Evolutionary conservation across 1,140 invertebrate genomes (phyloP).

Genomic region (Eriocheir sinensis): DNA sequence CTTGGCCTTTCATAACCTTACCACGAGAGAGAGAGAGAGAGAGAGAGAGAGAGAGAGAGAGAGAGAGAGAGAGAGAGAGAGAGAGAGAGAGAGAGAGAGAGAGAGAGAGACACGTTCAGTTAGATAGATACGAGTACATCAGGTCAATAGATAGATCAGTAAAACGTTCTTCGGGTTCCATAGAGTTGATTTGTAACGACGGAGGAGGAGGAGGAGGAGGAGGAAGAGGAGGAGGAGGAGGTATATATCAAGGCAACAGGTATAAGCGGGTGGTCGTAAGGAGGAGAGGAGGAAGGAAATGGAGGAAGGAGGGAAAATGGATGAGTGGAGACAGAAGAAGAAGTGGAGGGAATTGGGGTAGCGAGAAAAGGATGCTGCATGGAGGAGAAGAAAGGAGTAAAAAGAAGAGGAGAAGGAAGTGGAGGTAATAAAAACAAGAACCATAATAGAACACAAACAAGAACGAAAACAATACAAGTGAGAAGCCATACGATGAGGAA

Average conservation of each 20-base stretch:
- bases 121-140: too few relatives aligned
- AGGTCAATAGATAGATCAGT: too few relatives aligned
- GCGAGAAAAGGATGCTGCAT: too few relatives aligned
- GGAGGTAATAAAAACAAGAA: too few relatives aligned
- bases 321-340: not conserved
- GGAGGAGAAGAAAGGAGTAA: too few relatives aligned
- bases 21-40: not conserved
- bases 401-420: too few relatives aligned
- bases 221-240: not conserved
- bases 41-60: not conserved
- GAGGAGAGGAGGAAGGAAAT: too few relatives aligned
- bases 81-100: not conserved
- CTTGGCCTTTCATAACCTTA: not conserved
- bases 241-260: not conserved
- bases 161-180: too few relatives aligned
- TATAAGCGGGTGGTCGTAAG: not conserved
- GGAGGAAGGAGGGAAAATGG: not conserved
- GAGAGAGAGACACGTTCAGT: not conserved
- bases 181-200: too few relatives aligned
- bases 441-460: too few relatives aligned
- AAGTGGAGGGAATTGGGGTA: not conserved
- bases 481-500: too few relatives aligned
- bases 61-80: slow-evolving; percentile 28
- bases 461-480: too few relatives aligned
- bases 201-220: not conserved